phyloP scores from a whole-genome alignment of 2,888 invertebrate species.

The Nephrotoma flavescens region DNA sequence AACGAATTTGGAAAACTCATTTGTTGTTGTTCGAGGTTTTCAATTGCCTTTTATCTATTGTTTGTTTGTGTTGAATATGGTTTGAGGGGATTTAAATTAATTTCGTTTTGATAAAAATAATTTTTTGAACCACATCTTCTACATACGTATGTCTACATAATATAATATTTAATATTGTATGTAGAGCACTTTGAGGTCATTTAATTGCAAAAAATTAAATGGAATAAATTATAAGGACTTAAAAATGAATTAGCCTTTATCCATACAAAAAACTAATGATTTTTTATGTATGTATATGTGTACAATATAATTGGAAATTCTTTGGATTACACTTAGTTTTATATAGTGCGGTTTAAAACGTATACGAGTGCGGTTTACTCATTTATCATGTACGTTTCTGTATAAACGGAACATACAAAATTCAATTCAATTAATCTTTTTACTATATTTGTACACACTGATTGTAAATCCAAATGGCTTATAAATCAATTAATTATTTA shows the following conservation, averaged over 20 bases:
- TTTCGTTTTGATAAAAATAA: background rate
- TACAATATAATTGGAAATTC: background rate
- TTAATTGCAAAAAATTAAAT: background rate
- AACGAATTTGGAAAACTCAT: background rate
- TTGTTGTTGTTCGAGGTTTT: background rate
- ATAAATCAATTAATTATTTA: background rate
- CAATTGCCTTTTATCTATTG: background rate
- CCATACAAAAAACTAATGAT: background rate
- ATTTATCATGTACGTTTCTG: background rate
- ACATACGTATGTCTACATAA: background rate
- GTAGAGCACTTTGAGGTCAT: background rate
- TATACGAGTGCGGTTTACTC: background rate
- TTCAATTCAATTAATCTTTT: background rate
- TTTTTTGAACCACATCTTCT: background rate
- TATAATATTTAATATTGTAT: background rate
- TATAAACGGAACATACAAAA: background rate
- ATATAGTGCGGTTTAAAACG: background rate
- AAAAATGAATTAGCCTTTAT: background rate
- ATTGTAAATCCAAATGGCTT: background rate
- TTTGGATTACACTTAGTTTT: background rate
- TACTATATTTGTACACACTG: background rate
- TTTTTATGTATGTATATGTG: background rate
- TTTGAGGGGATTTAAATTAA: background rate
- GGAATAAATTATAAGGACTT: background rate
- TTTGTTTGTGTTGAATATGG: background rate